These are phyloP conservation scores for Zophobas atratus DNA, from an alignment of 1,140 invertebrate genomes.

Conservation along the genomic window DNA sequence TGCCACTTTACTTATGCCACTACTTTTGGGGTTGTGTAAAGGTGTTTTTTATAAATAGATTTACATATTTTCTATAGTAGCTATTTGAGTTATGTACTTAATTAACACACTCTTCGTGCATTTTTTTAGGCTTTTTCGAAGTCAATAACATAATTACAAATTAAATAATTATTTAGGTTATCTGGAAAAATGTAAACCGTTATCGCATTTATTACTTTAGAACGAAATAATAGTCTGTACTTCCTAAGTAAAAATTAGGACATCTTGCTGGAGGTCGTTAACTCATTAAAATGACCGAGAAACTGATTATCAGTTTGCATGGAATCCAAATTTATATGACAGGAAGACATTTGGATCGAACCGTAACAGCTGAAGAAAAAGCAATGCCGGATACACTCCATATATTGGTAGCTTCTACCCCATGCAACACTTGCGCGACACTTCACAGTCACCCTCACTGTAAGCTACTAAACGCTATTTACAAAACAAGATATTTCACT, in stretches of 20 bases:
- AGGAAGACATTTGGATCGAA: conserved; percentile 45
- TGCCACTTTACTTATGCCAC: too few relatives aligned
- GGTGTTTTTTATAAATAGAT: too few relatives aligned
- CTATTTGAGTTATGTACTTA: too few relatives aligned
- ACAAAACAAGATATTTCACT: conserved; percentile 53
- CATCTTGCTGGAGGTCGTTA: conserved; percentile 36
- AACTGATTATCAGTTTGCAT: conserved; percentile 36
- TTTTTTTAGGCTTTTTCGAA: not conserved
- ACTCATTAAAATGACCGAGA: conserved; percentile 39
- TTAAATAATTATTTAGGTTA: not conserved
- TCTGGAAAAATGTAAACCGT: conserved; percentile 4
- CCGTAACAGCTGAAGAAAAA: conserved; percentile 24
- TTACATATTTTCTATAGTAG: too few relatives aligned
- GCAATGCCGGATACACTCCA: conserved; percentile 45
- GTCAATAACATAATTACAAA: not conserved
- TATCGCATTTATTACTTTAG: conserved; percentile 9
- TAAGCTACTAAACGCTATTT: conserved; percentile 49
- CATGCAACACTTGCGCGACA: conserved; percentile 50
- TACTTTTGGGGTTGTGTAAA: too few relatives aligned
- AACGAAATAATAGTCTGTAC: conserved; percentile 38
- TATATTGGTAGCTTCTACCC: conserved; percentile 53
- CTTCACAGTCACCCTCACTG: conserved; percentile 26
- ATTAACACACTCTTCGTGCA: too few relatives aligned
- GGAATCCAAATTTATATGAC: conserved; percentile 38
- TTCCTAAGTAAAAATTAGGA: conserved; percentile 22